Conservation (phyloP, 2,113 vertebrate species). For the Acinonyx jubatus region DNA sequence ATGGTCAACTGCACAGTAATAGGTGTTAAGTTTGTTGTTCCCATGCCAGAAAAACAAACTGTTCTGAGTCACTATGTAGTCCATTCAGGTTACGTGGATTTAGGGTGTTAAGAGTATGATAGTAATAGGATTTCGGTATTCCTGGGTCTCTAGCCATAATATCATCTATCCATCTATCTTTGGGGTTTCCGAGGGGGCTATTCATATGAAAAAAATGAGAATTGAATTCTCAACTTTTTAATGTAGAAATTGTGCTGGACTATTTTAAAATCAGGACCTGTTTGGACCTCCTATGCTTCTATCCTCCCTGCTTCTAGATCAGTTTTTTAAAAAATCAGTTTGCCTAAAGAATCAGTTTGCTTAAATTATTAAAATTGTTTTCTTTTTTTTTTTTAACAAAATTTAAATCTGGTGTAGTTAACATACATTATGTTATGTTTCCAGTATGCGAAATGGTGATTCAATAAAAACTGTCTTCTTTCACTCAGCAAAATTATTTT, state of each 20-base stretch:
- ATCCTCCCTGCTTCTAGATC: background rate
- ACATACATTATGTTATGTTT: background rate
- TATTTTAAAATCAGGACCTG: slow-evolving; percentile 22
- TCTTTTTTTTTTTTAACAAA: background rate
- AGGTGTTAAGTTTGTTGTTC: background rate
- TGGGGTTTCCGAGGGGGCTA: background rate
- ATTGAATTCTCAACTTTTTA: background rate
- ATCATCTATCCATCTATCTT: background rate
- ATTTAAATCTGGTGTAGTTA: background rate
- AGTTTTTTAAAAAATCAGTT: background rate
- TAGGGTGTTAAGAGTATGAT: background rate
- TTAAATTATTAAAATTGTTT: slow-evolving; percentile 32
- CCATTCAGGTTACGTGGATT: background rate
- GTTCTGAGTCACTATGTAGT: background rate
- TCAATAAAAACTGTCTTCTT: background rate
- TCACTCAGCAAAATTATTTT: slow-evolving; percentile 47
- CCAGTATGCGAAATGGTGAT: background rate
- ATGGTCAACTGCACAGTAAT: background rate
- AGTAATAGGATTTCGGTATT: background rate
- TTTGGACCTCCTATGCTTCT: background rate
- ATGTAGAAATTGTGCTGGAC: background rate
- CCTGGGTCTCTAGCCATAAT: background rate
- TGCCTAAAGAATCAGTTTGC: background rate
- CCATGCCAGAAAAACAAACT: background rate
- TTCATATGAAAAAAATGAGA: slow-evolving; percentile 18